A percentile compares a stretch with the other conserved stretches of the same genome.
Conservation (phyloP, 2,797 vertebrate genomes). For the Spinibarbus caldwelli region DNA sequence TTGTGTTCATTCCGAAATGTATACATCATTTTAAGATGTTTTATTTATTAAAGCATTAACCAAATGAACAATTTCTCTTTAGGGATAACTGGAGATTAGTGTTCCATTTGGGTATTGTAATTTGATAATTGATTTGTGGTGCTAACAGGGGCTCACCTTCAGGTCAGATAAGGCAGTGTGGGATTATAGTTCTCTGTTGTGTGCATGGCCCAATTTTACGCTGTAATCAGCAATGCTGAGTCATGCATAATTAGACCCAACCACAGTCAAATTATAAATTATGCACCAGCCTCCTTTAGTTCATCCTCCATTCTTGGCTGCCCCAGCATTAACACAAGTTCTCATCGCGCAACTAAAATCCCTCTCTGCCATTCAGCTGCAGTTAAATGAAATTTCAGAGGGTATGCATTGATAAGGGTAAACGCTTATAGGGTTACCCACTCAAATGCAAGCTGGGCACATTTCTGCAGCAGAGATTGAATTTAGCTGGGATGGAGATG, state of each 20-base stretch:
- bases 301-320: constrained; percentile 37
- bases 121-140: constrained; percentile 51
- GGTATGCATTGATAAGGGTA: constrained; percentile 48
- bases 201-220: constrained; percentile 44
- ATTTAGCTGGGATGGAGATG: constrained; percentile 33
- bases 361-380: constrained; percentile 26
- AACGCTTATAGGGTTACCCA: constrained; percentile 44
- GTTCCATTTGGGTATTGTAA: constrained; percentile 43
- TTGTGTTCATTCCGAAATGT: background rate
- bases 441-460: constrained; percentile 36
- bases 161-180: constrained; percentile 38
- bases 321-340: constrained; percentile 36
- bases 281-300: constrained; percentile 48
- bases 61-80: constrained; percentile 43
- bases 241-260: constrained; percentile 53
- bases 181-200: constrained; percentile 28
- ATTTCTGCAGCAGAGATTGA: constrained; percentile 40
- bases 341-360: constrained; percentile 34
- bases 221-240: constrained; percentile 56
- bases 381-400: constrained; percentile 49
- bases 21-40: background rate
- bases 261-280: constrained; percentile 56
- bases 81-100: constrained; percentile 41
- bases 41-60: too few relatives aligned
- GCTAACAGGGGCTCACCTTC: constrained; percentile 38